phyloP scores from a whole-genome alignment of 2,888 invertebrate species.

The Acleris sparsana region DNA sequence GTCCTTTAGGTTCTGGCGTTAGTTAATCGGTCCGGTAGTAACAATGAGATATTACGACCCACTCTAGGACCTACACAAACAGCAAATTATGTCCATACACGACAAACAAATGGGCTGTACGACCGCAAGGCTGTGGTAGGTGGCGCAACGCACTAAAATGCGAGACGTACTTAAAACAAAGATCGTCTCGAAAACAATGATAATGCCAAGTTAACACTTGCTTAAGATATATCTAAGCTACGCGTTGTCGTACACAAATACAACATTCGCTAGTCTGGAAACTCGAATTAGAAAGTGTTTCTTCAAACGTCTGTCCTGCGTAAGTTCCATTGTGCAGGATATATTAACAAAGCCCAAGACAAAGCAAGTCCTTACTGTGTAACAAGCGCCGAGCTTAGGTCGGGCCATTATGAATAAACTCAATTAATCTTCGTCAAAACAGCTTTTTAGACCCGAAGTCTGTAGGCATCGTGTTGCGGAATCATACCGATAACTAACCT shows the following conservation, averaged over 20 bases:
- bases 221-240: neutral
- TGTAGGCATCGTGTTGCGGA: constrained; percentile 72
- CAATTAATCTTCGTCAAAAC: constrained; percentile 76
- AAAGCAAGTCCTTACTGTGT: constrained; percentile 43
- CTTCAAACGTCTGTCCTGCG: constrained; percentile 38
- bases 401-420: constrained; percentile 50
- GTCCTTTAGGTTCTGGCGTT: constrained; percentile 57
- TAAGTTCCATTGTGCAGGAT: constrained; percentile 37
- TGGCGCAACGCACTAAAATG: constrained; percentile 52
- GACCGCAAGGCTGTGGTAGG: constrained; percentile 69
- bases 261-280: constrained; percentile 17
- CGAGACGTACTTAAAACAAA: constrained; percentile 18
- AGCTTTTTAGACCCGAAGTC: constrained; percentile 65
- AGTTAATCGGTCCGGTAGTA: constrained; percentile 65
- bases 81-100: constrained; percentile 69
- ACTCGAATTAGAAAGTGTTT: constrained; percentile 35
- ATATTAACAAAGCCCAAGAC: constrained; percentile 39
- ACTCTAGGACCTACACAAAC: constrained; percentile 68
- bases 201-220: neutral
- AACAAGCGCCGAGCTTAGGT: constrained; percentile 54
- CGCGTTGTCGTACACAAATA: too few species aligned
- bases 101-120: constrained; percentile 66
- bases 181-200: constrained; percentile 1
- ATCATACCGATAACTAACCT: constrained; percentile 71
- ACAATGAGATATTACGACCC: constrained; percentile 74